Evolutionary conservation across 2,113 vertebrate genomes (phyloP).

Genomic region (Spermophilus dauricus): DNA sequence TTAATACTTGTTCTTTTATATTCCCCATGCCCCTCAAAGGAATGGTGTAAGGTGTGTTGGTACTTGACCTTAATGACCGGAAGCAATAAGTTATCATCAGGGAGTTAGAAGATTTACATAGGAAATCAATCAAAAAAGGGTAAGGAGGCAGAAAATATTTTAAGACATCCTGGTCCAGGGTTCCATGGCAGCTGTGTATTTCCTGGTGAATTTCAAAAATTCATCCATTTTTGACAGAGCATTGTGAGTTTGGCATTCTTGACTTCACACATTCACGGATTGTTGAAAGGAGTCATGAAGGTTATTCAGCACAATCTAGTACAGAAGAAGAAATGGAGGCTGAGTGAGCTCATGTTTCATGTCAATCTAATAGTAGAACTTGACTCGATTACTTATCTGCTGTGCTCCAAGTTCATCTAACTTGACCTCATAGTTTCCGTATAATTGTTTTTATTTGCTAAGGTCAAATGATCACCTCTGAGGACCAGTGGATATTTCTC

Average conservation of each 20-base stretch:
- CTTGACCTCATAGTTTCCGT: neutral
- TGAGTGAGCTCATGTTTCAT: neutral
- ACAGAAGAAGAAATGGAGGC: neutral
- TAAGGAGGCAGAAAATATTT: slow-evolving; percentile 1
- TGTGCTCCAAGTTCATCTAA: neutral
- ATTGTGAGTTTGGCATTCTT: neutral
- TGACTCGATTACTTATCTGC: neutral
- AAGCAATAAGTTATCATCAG: neutral
- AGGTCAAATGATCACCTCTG: neutral
- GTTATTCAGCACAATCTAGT: neutral
- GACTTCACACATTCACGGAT: neutral
- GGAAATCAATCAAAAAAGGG: neutral
- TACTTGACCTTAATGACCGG: neutral
- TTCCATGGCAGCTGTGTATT: neutral
- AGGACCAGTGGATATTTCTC: neutral
- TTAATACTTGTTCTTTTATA: neutral
- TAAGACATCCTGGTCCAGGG: neutral
- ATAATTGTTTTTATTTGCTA: neutral
- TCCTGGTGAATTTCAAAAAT: neutral
- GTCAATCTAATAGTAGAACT: neutral
- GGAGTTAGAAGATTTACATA: neutral
- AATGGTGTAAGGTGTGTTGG: neutral
- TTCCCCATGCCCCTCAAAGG: neutral
- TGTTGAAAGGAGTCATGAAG: neutral
- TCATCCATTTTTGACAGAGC: neutral